A percentile compares a stretch with the other conserved stretches of the same genome.
Conservation (phyloP, 2,797 vertebrate species). For the Gallirallus australis region DNA sequence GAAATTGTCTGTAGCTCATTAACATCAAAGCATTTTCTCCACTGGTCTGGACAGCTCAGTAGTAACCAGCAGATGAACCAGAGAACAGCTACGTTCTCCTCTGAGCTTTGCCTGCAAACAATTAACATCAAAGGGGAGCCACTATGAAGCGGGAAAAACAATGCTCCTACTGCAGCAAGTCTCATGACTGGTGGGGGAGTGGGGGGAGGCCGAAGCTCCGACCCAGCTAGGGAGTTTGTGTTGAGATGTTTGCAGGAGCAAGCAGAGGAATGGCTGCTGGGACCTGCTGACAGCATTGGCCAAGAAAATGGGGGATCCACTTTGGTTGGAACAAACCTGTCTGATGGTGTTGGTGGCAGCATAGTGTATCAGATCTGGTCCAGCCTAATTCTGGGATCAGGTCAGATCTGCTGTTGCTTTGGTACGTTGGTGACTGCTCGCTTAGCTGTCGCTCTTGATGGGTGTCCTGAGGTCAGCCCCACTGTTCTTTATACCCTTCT, state of each 20-base stretch:
- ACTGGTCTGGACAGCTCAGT: constrained; percentile 3
- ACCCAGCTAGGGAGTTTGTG: neutral
- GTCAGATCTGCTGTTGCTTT: neutral
- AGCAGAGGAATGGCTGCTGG: neutral
- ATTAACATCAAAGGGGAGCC: constrained; percentile 65
- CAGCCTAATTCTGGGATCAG: neutral
- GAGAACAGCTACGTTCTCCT: neutral
- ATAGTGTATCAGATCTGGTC: neutral
- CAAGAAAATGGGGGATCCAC: neutral
- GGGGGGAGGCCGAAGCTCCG: neutral
- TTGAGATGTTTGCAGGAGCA: neutral
- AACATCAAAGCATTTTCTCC: constrained; percentile 68
- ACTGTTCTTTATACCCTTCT: neutral
- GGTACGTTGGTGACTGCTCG: neutral
- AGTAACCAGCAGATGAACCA: constrained; percentile 38
- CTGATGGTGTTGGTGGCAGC: neutral
- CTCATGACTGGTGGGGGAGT: neutral
- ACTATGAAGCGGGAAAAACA: constrained; percentile 13
- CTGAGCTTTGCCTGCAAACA: constrained; percentile 44
- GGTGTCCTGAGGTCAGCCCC: neutral
- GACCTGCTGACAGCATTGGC: neutral
- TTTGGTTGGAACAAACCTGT: neutral
- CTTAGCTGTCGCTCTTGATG: neutral
- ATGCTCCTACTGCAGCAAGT: neutral
- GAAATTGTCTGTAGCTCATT: constrained; percentile 64